Percentiles rank a stretch among this genome's conserved stretches.
Conservation (phyloP, 2,113 vertebrate genomes). For the Rafetus swinhoei region DNA sequence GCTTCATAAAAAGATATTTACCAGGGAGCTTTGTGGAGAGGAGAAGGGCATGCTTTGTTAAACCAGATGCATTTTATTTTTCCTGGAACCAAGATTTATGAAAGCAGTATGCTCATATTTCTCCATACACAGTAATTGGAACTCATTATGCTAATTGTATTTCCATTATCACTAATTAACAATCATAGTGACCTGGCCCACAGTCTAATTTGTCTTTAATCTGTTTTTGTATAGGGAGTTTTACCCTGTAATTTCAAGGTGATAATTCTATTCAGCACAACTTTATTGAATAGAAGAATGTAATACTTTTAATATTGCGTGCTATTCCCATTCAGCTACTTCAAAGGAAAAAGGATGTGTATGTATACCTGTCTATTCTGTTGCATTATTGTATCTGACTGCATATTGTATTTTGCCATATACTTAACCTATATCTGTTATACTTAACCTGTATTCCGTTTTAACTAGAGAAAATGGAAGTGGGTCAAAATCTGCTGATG, state of each 20-base stretch:
- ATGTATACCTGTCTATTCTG: slow-evolving; percentile 18
- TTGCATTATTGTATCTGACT: slow-evolving; percentile 10
- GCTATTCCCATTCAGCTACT: slow-evolving; percentile 52
- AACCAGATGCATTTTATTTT: slow-evolving; percentile 86
- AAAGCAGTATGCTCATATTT: slow-evolving; percentile 84
- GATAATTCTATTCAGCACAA: slow-evolving; percentile 86
- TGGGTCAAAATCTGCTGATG: slow-evolving; percentile 50
- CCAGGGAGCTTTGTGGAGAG: slow-evolving; percentile 73
- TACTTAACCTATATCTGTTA: slow-evolving; percentile 27
- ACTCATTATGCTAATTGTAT: slow-evolving; percentile 90
- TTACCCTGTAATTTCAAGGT: slow-evolving; percentile 88
- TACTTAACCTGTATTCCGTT: slow-evolving; percentile 21
- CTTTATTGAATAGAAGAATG: slow-evolving; percentile 79
- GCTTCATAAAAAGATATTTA: slow-evolving; percentile 77
- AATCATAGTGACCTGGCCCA: slow-evolving; percentile 89
- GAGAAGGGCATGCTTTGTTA: slow-evolving; percentile 82
- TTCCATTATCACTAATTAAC: slow-evolving; percentile 92
- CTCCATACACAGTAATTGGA: slow-evolving; percentile 87
- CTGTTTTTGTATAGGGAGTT: slow-evolving; percentile 85
- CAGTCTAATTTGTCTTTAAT: slow-evolving; percentile 92
- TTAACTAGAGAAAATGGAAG: not conserved
- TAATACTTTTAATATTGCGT: slow-evolving; percentile 76
- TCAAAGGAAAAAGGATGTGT: slow-evolving; percentile 48
- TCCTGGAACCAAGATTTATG: slow-evolving; percentile 84
- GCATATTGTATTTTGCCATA: not conserved